Conservation (phyloP, 2,888 invertebrate genomes). For the Trichacis sp. region DNA sequence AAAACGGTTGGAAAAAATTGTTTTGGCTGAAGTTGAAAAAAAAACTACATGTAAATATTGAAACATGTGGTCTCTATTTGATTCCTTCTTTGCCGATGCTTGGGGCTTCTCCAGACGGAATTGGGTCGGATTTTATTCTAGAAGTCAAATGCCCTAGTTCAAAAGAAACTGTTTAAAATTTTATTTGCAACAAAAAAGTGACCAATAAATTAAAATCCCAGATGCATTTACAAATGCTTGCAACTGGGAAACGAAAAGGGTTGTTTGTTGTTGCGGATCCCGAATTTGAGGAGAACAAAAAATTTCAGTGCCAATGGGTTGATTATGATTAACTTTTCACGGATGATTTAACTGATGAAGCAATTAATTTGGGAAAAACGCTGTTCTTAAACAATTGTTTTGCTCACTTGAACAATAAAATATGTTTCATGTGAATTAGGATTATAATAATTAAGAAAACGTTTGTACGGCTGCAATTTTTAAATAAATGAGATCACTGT, state of each 20-base stretch:
- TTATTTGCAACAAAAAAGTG: neutral
- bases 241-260: conserved; percentile 35
- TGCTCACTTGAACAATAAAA: too few species aligned
- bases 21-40: neutral
- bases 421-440: too few species aligned
- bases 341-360: too few species aligned
- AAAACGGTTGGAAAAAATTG: neutral
- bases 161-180: neutral
- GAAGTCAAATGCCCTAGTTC: conserved; percentile 35
- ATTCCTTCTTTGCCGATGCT: conserved; percentile 24
- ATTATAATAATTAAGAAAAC: too few species aligned
- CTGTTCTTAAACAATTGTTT: too few species aligned
- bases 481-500: too few species aligned
- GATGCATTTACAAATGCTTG: conserved; percentile 49
- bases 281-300: conserved; percentile 33
- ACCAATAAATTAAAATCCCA: conserved; percentile 22
- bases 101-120: conserved; percentile 37
- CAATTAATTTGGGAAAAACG: too few species aligned
- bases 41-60: neutral
- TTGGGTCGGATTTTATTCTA: conserved; percentile 30
- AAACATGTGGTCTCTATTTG: conserved; percentile 21
- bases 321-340: neutral
- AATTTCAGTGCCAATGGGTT: too few species aligned
- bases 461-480: too few species aligned
- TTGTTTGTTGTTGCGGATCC: conserved; percentile 47